Conservation (phyloP, 2,797 vertebrate genomes). For the Odontamblyopus rebecca region DNA sequence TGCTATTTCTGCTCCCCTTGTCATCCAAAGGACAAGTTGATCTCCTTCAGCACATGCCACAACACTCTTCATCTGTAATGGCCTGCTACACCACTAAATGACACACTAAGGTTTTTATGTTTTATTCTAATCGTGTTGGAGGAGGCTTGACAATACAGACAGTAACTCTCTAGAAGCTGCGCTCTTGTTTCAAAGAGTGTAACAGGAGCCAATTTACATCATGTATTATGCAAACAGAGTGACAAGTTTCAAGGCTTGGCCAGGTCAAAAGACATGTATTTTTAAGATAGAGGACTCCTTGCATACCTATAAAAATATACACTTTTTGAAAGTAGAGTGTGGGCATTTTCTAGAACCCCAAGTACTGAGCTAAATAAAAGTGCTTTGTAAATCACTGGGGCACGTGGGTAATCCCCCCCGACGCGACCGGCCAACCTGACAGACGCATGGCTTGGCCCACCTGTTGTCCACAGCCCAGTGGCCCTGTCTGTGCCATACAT, state of each 20-base stretch:
- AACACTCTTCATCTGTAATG: slow-evolving; percentile 45
- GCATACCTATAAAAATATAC: slow-evolving; percentile 20
- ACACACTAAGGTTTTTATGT: slow-evolving; percentile 9
- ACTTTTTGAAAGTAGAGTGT: slow-evolving; percentile 27
- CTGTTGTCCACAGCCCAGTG: slow-evolving; percentile 70
- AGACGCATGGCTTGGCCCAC: slow-evolving; percentile 67
- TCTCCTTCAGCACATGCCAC: slow-evolving; percentile 72
- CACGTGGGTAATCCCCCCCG: slow-evolving; percentile 71
- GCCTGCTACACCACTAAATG: slow-evolving; percentile 36
- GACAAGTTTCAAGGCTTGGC: slow-evolving; percentile 2
- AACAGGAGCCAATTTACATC: slow-evolving; percentile 13
- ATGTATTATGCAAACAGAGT: slow-evolving; percentile 4
- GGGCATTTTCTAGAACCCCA: slow-evolving; percentile 42
- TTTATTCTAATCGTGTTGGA: slow-evolving; percentile 12
- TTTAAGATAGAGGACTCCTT: slow-evolving; percentile 1
- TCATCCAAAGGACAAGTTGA: slow-evolving; percentile 75
- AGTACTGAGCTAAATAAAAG: slow-evolving; percentile 76
- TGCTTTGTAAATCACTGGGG: slow-evolving; percentile 73
- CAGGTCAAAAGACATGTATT: slow-evolving; percentile 1
- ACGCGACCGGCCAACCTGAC: slow-evolving; percentile 56
- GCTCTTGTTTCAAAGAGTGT: slow-evolving; percentile 7
- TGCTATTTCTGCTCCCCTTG: slow-evolving; percentile 78
- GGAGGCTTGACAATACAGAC: slow-evolving; percentile 12
- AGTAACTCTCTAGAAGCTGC: not conserved
- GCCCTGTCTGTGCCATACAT: slow-evolving; percentile 70